phyloP scores from a whole-genome alignment of 2,113 vertebrate species.

The Chionis minor region DNA sequence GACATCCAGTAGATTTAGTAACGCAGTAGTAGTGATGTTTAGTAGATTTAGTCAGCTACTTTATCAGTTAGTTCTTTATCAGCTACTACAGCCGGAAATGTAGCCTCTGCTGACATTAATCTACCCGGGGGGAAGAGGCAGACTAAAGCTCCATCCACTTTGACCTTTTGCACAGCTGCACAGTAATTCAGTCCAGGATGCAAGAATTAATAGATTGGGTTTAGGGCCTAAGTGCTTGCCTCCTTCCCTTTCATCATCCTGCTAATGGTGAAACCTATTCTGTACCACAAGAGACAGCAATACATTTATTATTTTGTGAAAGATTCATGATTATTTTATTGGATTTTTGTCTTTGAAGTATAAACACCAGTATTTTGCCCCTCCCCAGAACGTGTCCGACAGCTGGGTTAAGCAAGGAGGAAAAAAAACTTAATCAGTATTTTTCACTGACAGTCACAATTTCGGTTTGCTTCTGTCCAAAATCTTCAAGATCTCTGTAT shows the following conservation, averaged over 20 bases:
- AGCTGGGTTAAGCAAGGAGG: background rate
- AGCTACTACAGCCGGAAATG: background rate
- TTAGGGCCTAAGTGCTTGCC: background rate
- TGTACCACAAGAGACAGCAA: background rate
- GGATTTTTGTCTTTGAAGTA: background rate
- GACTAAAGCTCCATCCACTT: background rate
- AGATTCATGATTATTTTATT: background rate
- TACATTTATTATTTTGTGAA: background rate
- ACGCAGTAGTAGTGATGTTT: background rate
- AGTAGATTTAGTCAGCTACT: background rate
- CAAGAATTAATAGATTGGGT: background rate
- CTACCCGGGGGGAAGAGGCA: background rate
- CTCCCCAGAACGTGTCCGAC: background rate
- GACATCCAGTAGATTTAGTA: background rate
- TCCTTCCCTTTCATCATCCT: background rate
- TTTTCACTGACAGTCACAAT: background rate
- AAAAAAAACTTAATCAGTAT: background rate
- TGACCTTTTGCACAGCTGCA: background rate
- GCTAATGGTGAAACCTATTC: background rate
- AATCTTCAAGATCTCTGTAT: background rate
- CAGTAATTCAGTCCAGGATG: background rate
- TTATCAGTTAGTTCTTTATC: background rate
- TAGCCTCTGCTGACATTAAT: background rate
- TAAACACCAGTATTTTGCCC: background rate
- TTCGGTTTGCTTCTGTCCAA: background rate